These are phyloP conservation scores for Colletes collaris DNA, from an alignment of 2,888 invertebrate species.

Conservation along the genomic window DNA sequence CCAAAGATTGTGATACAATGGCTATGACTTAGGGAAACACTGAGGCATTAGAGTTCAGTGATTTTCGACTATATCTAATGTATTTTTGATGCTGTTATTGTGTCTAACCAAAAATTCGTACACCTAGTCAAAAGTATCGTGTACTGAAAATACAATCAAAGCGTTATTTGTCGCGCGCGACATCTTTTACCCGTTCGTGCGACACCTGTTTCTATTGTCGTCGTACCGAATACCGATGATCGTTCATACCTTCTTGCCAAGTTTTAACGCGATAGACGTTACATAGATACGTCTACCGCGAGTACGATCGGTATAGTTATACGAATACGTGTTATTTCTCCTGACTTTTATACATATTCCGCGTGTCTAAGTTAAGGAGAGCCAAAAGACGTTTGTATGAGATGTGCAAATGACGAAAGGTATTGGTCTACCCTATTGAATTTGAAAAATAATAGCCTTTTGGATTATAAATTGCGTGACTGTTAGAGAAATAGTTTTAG, in stretches of 20 bases:
- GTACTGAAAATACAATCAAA: slow-evolving; percentile 41
- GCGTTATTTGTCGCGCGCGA: not conserved
- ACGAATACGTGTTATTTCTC: slow-evolving; percentile 16
- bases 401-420: not conserved
- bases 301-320: not conserved
- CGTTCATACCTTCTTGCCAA: slow-evolving; percentile 9
- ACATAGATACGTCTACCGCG: not conserved
- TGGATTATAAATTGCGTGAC: too few relatives aligned
- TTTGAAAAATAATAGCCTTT: not conserved
- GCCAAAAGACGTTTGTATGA: slow-evolving; percentile 1
- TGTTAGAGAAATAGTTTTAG: not conserved
- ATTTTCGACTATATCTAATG: slow-evolving; percentile 51
- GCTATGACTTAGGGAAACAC: slow-evolving; percentile 16
- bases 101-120: slow-evolving; percentile 53
- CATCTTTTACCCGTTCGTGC: not conserved
- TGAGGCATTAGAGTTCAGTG: slow-evolving; percentile 20
- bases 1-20: slow-evolving; percentile 62
- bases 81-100: slow-evolving; percentile 70
- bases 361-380: slow-evolving; percentile 10
- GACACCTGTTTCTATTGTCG: slow-evolving; percentile 26
- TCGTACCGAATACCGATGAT: slow-evolving; percentile 8
- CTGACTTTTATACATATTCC: slow-evolving; percentile 17
- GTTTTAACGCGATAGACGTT: not conserved
- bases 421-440: not conserved
- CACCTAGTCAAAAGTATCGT: slow-evolving; percentile 47